These are phyloP conservation scores for Callorhinus ursinus DNA, from an alignment of 2,113 vertebrate genomes.

Conservation along the genomic window DNA sequence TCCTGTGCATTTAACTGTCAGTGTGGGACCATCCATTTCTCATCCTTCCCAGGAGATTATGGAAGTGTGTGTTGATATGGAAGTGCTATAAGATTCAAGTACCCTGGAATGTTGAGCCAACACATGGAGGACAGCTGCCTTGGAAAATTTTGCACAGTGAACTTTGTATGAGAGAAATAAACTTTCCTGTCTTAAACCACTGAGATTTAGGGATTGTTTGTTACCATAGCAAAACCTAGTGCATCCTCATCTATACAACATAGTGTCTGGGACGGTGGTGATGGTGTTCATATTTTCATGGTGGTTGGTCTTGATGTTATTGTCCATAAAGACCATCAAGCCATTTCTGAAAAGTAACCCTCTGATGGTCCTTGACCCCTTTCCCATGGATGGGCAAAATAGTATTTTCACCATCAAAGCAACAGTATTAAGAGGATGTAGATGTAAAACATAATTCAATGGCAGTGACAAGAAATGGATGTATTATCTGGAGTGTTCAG, in stretches of 20 bases:
- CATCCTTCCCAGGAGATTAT: background rate
- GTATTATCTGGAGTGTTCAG: background rate
- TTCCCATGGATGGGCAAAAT: background rate
- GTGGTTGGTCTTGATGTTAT: background rate
- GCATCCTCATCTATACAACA: background rate
- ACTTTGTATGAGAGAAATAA: background rate
- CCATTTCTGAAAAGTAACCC: background rate
- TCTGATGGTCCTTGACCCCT: background rate
- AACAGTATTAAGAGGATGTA: background rate
- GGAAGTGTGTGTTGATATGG: background rate
- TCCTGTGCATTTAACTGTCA: background rate
- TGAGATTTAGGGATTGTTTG: background rate
- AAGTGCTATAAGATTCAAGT: background rate
- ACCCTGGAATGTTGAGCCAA: background rate
- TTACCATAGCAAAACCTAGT: background rate
- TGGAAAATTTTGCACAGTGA: background rate
- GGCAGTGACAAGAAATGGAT: background rate
- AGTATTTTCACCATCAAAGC: conserved; percentile 28
- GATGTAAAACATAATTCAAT: background rate
- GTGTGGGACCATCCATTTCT: background rate
- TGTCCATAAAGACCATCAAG: background rate
- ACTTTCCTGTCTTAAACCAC: background rate
- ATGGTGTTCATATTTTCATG: background rate
- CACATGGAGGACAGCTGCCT: background rate
- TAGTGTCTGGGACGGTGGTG: too few species aligned